These are phyloP conservation scores for Sandelia bainsii DNA, from an alignment of 2,797 vertebrate genomes.

Conservation along the genomic window DNA sequence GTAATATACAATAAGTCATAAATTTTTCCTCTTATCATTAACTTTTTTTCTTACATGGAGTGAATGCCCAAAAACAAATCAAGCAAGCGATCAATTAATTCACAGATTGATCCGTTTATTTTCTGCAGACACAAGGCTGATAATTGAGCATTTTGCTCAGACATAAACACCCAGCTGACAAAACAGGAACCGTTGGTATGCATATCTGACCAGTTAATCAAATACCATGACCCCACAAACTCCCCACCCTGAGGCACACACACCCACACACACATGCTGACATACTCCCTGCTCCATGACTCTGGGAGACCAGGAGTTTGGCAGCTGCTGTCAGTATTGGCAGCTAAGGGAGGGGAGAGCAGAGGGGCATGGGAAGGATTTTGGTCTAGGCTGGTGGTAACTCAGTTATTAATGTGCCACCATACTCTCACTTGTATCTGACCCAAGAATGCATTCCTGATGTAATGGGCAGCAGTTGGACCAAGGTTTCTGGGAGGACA, in stretches of 20 bases:
- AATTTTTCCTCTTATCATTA: not conserved
- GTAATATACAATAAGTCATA: not conserved
- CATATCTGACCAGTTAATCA: slow-evolving; percentile 76
- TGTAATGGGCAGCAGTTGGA: slow-evolving; percentile 87
- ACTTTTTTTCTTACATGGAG: not conserved
- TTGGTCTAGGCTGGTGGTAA: slow-evolving; percentile 74
- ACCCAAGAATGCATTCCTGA: slow-evolving; percentile 86
- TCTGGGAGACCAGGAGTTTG: slow-evolving; percentile 72
- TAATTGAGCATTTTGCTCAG: slow-evolving; percentile 21
- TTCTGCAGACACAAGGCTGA: not conserved
- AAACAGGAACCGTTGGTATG: slow-evolving; percentile 70
- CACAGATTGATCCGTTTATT: not conserved
- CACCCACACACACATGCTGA: slow-evolving; percentile 44
- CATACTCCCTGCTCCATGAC: slow-evolving; percentile 68
- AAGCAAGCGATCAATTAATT: not conserved
- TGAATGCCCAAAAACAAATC: not conserved
- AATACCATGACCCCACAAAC: slow-evolving; percentile 70
- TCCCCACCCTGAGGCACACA: slow-evolving; percentile 56
- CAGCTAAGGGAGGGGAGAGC: slow-evolving; percentile 50
- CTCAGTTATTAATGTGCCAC: slow-evolving; percentile 83
- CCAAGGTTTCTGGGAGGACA: slow-evolving; percentile 83
- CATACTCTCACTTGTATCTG: slow-evolving; percentile 75
- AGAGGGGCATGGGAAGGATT: slow-evolving; percentile 77
- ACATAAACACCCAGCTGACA: slow-evolving; percentile 51
- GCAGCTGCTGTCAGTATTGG: slow-evolving; percentile 77